Conservation (phyloP, 2,113 vertebrate genomes). For the Coturnix japonica region DNA sequence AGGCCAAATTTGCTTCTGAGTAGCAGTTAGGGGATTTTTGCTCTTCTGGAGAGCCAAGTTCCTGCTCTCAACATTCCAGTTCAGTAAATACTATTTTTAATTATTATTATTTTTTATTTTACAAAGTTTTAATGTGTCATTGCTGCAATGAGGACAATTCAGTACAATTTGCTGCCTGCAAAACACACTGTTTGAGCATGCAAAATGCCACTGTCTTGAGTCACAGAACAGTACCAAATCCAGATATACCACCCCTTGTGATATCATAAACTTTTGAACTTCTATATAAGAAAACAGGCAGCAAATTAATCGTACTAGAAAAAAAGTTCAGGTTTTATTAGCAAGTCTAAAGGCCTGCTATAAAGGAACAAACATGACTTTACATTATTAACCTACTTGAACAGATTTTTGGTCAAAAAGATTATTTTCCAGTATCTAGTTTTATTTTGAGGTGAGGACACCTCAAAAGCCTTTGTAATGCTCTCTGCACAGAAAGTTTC, state of each 20-base stretch:
- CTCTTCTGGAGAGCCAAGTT: background rate
- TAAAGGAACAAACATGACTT: background rate
- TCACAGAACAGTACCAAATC: background rate
- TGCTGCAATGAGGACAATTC: background rate
- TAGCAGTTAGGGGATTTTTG: background rate
- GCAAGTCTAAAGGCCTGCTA: too few species aligned
- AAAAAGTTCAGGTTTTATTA: background rate
- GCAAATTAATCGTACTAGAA: background rate
- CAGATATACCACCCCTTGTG: background rate
- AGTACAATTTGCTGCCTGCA: background rate
- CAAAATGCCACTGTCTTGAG: background rate
- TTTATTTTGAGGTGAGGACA: background rate
- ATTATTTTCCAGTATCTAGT: background rate
- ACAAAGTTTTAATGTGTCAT: background rate
- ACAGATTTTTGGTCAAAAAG: background rate
- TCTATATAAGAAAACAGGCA: background rate
- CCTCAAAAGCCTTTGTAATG: background rate
- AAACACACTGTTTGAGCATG: background rate
- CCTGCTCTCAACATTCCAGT: background rate
- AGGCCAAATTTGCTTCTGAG: background rate
- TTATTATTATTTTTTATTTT: background rate
- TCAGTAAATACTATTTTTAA: background rate
- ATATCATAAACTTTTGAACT: background rate
- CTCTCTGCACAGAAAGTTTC: background rate
- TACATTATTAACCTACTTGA: background rate